Evolutionary conservation across 2,113 vertebrate species (phyloP).

Genomic region (Strix aluco): DNA sequence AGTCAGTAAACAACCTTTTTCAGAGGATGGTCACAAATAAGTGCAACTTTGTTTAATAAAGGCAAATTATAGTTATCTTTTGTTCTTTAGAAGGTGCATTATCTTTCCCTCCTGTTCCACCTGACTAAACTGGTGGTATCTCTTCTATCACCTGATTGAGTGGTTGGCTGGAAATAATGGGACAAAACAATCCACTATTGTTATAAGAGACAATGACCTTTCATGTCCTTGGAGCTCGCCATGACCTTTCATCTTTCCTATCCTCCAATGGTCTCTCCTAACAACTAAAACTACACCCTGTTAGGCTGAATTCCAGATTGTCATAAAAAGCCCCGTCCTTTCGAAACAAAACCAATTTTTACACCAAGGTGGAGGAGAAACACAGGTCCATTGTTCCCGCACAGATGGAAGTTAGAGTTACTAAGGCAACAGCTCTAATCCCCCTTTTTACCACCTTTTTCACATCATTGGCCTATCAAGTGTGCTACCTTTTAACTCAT

Average conservation of each 20-base stretch:
- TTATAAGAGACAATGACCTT: slow-evolving; percentile 82
- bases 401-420: slow-evolving; percentile 98
- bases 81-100: slow-evolving; percentile 58
- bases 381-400: slow-evolving; percentile 97
- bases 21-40: slow-evolving; percentile 68
- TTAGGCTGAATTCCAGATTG: slow-evolving; percentile 93
- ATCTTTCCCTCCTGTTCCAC: slow-evolving; percentile 73
- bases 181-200: slow-evolving; percentile 85
- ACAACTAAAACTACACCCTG: slow-evolving; percentile 87
- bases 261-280: slow-evolving; percentile 84
- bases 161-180: slow-evolving; percentile 76
- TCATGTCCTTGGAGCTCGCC: slow-evolving; percentile 86
- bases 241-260: slow-evolving; percentile 87
- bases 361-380: slow-evolving; percentile 94
- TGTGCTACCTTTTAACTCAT: slow-evolving; percentile 96
- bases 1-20: slow-evolving; percentile 65
- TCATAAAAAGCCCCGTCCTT: slow-evolving; percentile 94
- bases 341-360: slow-evolving; percentile 91
- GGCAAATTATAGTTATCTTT: slow-evolving; percentile 55
- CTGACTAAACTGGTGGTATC: slow-evolving; percentile 81
- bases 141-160: slow-evolving; percentile 78
- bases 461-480: slow-evolving; percentile 92
- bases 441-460: slow-evolving; percentile 94
- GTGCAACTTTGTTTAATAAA: slow-evolving; percentile 71
- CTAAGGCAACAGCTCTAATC: slow-evolving; percentile 99